Percentiles rank a stretch among this genome's conserved stretches.
Evolutionary conservation across 2,888 invertebrate species (phyloP).

Genomic region (Stenichneumon culpator): DNA sequence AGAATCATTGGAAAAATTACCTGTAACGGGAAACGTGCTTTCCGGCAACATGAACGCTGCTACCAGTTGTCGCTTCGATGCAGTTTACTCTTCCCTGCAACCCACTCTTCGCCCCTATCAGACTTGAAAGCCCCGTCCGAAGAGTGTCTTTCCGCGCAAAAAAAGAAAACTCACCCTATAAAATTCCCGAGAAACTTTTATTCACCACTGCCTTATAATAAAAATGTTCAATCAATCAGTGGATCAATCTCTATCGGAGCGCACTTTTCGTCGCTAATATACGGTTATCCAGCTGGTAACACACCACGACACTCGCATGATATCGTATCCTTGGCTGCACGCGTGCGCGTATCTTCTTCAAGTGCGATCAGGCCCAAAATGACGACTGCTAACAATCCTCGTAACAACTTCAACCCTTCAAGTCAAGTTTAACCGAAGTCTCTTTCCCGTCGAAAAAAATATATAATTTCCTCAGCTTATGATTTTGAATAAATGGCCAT

Average conservation of each 20-base stretch:
- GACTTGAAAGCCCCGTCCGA: too few species aligned
- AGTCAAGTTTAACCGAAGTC: too few species aligned
- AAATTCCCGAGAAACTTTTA: neutral
- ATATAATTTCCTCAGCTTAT: too few species aligned
- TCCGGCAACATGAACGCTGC: conserved; percentile 84
- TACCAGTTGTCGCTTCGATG: conserved; percentile 49
- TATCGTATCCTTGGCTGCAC: neutral
- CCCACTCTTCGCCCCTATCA: neutral
- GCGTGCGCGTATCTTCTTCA: neutral
- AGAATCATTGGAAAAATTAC: conserved; percentile 72
- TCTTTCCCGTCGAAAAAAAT: too few species aligned
- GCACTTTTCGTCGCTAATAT: neutral
- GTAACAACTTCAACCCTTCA: too few species aligned
- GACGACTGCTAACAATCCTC: too few species aligned
- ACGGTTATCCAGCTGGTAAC: neutral
- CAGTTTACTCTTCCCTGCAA: conserved; percentile 23
- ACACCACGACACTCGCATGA: conserved; percentile 14
- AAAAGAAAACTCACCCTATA: neutral
- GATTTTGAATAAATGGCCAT: too few species aligned
- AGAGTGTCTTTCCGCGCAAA: neutral
- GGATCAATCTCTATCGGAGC: neutral
- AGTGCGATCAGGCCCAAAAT: too few species aligned
- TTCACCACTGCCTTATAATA: neutral
- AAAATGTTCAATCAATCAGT: too few species aligned
- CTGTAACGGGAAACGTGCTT: conserved; percentile 85